phyloP scores from a whole-genome alignment of 1,140 invertebrate species.

The Drosophila sechellia region DNA sequence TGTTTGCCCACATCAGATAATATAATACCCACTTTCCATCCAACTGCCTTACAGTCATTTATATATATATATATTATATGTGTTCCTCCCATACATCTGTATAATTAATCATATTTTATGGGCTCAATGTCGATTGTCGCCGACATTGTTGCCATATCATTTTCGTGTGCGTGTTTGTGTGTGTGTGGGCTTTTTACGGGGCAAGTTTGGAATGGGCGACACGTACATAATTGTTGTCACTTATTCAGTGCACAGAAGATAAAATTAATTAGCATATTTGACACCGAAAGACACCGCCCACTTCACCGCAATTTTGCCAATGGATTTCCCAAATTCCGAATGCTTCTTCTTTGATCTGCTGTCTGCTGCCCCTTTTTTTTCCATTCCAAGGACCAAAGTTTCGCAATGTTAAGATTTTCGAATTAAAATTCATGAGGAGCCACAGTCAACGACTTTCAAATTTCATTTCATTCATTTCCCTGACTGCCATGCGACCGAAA shows the following conservation, averaged over 20 bases:
- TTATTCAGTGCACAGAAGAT: conserved; percentile 42
- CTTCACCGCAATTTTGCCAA: background rate
- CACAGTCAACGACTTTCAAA: conserved; percentile 14
- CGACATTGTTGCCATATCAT: conserved; percentile 40
- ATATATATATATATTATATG: conserved; percentile 3
- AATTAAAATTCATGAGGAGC: conserved; percentile 53
- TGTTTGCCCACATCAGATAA: conserved; percentile 2
- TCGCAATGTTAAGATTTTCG: conserved; percentile 19
- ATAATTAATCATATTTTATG: conserved; percentile 71
- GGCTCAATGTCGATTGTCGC: conserved; percentile 35
- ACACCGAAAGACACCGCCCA: conserved; percentile 14
- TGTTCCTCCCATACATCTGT: conserved; percentile 44
- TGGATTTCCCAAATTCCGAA: conserved; percentile 2
- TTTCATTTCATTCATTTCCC: conserved; percentile 24
- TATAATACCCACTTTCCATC: background rate
- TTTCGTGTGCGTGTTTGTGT: conserved; percentile 3
- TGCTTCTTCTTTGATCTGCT: conserved; percentile 1
- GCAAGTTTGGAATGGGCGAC: background rate
- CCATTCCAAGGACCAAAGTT: conserved; percentile 36
- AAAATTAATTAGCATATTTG: conserved; percentile 45
- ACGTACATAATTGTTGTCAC: conserved; percentile 35
- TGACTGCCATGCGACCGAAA: background rate
- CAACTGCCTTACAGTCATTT: background rate
- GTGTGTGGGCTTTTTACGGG: background rate
- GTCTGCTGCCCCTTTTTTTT: background rate